A percentile compares a stretch with the other conserved stretches of the same genome.
Evolutionary conservation across 2,113 vertebrate genomes (phyloP).

Genomic region (Elephas maximus): DNA sequence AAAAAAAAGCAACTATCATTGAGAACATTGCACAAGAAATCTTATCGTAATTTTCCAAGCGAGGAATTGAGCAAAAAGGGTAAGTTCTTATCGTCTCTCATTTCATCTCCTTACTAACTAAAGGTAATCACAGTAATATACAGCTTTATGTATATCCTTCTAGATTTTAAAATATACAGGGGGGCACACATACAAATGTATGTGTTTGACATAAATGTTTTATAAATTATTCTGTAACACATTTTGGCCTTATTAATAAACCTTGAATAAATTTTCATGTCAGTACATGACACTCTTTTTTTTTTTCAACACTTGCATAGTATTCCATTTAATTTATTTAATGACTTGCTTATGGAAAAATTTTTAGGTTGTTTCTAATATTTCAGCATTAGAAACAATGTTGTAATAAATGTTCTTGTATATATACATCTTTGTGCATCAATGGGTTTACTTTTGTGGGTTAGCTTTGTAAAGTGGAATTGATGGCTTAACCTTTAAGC

Average conservation of each 20-base stretch:
- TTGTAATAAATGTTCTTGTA: neutral
- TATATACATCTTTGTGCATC: neutral
- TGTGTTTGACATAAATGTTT: neutral
- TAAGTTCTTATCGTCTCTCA: neutral
- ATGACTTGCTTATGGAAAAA: neutral
- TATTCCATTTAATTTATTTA: conserved; percentile 7
- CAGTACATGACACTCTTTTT: conserved; percentile 7
- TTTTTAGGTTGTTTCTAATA: conserved; percentile 22
- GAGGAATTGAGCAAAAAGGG: neutral
- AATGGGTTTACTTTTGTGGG: neutral
- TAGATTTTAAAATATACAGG: neutral
- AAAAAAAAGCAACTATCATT: neutral
- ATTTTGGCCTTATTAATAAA: conserved; percentile 35
- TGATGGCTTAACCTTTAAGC: conserved; percentile 45
- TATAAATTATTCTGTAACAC: conserved; percentile 33
- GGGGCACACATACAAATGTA: neutral
- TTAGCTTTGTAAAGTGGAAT: conserved; percentile 8
- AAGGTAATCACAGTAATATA: neutral
- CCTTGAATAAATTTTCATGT: conserved; percentile 8
- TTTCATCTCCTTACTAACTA: neutral
- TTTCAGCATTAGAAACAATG: neutral
- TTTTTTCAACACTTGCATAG: neutral
- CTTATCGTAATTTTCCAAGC: conserved; percentile 9
- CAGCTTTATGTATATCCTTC: neutral
- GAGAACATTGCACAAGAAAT: conserved; percentile 50